phyloP scores from a whole-genome alignment of 2,797 vertebrate species.

The Phataginus tetradactyla region DNA sequence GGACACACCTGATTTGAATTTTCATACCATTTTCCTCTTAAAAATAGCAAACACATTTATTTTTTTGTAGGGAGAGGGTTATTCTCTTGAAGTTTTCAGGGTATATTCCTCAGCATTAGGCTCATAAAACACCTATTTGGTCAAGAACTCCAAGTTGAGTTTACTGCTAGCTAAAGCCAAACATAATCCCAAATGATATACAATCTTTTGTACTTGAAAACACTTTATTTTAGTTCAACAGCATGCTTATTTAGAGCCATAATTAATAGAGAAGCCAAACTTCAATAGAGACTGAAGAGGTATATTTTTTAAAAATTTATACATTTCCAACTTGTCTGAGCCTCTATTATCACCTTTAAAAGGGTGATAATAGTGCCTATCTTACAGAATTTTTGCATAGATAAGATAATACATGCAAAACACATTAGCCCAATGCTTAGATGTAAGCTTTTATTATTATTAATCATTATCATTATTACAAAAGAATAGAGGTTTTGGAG shows the following conservation, averaged over 20 bases:
- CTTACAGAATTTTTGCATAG: not conserved
- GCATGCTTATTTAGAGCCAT: not conserved
- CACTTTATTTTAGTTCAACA: not conserved
- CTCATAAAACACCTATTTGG: not conserved
- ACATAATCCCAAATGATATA: not conserved
- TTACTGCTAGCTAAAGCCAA: not conserved
- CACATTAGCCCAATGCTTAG: not conserved
- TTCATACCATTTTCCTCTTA: not conserved
- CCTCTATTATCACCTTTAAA: not conserved
- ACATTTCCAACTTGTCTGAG: not conserved
- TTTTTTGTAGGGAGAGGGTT: not conserved
- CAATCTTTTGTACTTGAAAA: not conserved
- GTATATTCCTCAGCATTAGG: not conserved
- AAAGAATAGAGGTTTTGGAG: not conserved
- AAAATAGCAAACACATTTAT: not conserved
- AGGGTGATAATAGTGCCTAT: not conserved
- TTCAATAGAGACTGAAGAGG: not conserved
- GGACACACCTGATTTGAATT: not conserved
- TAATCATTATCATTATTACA: not conserved
- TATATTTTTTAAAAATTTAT: not conserved
- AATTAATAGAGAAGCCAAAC: constrained; percentile 22
- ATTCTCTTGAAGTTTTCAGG: not conserved
- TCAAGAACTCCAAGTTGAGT: not conserved
- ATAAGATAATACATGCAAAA: not conserved
- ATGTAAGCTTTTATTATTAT: not conserved